Conservation (phyloP, 2,797 vertebrate genomes). For the Falco peregrinus region DNA sequence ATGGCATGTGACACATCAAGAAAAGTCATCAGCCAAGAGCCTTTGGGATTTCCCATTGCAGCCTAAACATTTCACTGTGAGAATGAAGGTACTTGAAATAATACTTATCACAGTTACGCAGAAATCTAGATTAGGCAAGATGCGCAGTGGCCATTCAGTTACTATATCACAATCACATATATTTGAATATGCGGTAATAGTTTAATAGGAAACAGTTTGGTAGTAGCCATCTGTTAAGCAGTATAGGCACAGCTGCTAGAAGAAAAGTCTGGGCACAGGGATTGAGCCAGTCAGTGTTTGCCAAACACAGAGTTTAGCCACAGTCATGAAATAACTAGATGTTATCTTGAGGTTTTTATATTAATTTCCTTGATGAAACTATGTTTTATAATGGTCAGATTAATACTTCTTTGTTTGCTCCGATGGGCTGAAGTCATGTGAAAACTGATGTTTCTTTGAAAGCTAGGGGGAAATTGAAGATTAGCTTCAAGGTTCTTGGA, state of each 20-base stretch:
- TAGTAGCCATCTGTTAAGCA: not conserved
- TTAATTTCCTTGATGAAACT: slow-evolving; percentile 26
- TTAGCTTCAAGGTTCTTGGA: slow-evolving; percentile 57
- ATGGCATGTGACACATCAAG: not conserved
- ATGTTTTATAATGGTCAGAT: not conserved
- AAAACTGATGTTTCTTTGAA: slow-evolving; percentile 52
- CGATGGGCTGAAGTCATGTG: not conserved
- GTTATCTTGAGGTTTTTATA: slow-evolving; percentile 15
- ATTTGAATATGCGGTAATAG: not conserved
- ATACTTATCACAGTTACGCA: not conserved
- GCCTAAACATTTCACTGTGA: not conserved
- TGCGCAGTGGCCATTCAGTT: not conserved
- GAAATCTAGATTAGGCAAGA: not conserved
- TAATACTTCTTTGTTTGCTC: slow-evolving; percentile 24
- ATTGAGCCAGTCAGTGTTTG: not conserved
- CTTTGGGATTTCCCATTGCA: not conserved
- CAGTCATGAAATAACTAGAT: slow-evolving; percentile 20
- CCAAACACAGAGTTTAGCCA: not conserved
- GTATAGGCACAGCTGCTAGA: not conserved
- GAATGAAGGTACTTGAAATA: not conserved
- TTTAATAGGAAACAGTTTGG: not conserved
- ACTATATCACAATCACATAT: not conserved
- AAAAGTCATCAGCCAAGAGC: not conserved
- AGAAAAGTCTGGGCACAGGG: not conserved
- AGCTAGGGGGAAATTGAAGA: slow-evolving; percentile 56